Evolutionary conservation across 2,888 invertebrate species (phyloP).

Genomic region (Drosophila recens): DNA sequence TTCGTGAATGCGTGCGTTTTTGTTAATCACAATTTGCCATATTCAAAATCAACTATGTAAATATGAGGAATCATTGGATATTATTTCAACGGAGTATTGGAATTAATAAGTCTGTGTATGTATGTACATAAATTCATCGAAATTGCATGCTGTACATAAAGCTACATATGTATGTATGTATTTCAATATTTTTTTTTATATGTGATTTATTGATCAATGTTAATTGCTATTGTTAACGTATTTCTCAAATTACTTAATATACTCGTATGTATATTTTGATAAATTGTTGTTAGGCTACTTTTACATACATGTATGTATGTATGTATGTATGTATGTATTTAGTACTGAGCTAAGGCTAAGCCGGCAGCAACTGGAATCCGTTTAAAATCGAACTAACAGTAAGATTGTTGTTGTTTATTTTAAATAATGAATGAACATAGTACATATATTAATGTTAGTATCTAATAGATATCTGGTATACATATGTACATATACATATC

Average conservation of each 20-base stretch:
- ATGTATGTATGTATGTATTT: background rate
- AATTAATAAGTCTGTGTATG: constrained; percentile 5
- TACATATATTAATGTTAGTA: constrained; percentile 2
- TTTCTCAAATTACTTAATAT: background rate
- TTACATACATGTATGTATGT: background rate
- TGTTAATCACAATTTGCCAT: background rate
- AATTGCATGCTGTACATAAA: background rate
- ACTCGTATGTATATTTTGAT: background rate
- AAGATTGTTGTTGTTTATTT: constrained; percentile 4
- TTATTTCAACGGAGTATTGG: background rate
- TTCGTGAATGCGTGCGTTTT: background rate
- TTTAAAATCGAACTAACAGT: constrained; percentile 1
- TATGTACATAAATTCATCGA: background rate
- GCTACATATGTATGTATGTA: background rate
- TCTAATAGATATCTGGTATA: background rate
- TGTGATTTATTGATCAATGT: background rate
- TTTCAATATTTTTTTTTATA: background rate
- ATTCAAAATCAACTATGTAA: background rate
- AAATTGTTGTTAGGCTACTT: constrained; percentile 1
- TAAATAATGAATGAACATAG: constrained; percentile 4
- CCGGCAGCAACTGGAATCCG: constrained; percentile 18
- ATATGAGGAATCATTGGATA: background rate
- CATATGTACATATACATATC: background rate
- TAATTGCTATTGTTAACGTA: constrained; percentile 13
- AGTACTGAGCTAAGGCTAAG: constrained; percentile 18